phyloP scores from a whole-genome alignment of 2,888 invertebrate genomes.

The Acanthosepion lycidas region DNA sequence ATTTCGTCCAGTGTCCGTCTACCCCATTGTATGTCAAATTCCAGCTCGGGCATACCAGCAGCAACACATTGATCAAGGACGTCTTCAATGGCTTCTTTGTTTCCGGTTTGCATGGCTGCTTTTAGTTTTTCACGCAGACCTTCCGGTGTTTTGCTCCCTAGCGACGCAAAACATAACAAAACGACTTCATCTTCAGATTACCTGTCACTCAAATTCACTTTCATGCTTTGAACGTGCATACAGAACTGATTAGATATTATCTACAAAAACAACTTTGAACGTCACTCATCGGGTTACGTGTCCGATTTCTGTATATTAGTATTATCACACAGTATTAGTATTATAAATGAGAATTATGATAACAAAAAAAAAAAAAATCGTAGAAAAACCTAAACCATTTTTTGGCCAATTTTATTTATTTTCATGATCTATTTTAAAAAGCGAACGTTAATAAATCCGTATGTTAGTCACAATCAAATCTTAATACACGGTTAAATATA shows the following conservation, averaged over 20 bases:
- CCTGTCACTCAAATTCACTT: neutral
- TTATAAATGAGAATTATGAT: neutral
- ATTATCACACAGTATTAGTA: neutral
- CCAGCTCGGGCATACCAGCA: neutral
- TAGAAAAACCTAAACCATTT: too few species aligned
- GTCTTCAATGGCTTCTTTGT: constrained; percentile 34
- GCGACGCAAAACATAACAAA: neutral
- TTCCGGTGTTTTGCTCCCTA: constrained; percentile 41
- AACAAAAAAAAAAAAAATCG: neutral
- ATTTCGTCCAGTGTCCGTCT: constrained; percentile 4
- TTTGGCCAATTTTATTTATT: too few species aligned
- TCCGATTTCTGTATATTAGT: neutral
- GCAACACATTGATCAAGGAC: constrained; percentile 34
- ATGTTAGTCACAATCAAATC: neutral
- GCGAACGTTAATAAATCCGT: neutral
- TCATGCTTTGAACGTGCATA: neutral
- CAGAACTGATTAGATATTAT: neutral
- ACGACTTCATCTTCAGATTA: neutral
- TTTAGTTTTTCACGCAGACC: constrained; percentile 38
- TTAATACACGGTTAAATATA: neutral
- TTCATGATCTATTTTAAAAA: too few species aligned
- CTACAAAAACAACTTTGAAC: neutral
- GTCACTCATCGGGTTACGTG: neutral
- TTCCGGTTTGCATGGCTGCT: neutral
- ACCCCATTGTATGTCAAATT: neutral